Evolutionary conservation across 2,113 vertebrate species (phyloP).

Genomic region (Limnothrissa miodon): DNA sequence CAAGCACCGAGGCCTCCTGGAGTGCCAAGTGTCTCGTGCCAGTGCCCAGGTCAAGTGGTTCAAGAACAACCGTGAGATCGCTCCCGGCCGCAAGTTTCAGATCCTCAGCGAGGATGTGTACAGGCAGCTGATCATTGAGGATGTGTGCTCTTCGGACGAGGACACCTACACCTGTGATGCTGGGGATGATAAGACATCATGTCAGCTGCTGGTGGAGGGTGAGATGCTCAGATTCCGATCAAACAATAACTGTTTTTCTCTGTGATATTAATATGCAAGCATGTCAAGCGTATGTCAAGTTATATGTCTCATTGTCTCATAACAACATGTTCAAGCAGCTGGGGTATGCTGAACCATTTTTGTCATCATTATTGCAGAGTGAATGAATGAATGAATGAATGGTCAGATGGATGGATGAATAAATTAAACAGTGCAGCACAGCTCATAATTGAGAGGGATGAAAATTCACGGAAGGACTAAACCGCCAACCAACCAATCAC

Average conservation of each 20-base stretch:
- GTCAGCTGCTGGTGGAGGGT: slow-evolving; percentile 95
- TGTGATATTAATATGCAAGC: no score
- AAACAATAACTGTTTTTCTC: background rate
- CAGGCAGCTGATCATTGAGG: slow-evolving; percentile 85
- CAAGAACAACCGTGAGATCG: slow-evolving; percentile 74
- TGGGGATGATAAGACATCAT: slow-evolving; percentile 82
- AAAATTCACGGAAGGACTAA: background rate
- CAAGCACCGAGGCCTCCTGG: slow-evolving; percentile 82
- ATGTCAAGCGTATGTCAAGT: no score
- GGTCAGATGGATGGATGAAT: background rate
- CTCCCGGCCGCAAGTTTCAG: slow-evolving; percentile 75
- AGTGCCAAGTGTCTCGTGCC: slow-evolving; percentile 90
- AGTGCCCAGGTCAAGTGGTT: slow-evolving; percentile 88
- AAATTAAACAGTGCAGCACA: background rate
- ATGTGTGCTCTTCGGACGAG: slow-evolving; percentile 83
- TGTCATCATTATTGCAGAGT: no score
- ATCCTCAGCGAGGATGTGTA: slow-evolving; percentile 84
- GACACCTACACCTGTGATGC: slow-evolving; percentile 90
- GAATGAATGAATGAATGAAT: background rate
- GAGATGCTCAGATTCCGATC: slow-evolving; percentile 33
- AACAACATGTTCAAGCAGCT: no score
- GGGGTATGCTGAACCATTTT: no score
- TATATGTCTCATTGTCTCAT: no score
- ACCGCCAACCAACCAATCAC: no score
- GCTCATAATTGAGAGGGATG: background rate